Conservation (phyloP, 2,113 vertebrate genomes). For the Bagarius yarrelli region DNA sequence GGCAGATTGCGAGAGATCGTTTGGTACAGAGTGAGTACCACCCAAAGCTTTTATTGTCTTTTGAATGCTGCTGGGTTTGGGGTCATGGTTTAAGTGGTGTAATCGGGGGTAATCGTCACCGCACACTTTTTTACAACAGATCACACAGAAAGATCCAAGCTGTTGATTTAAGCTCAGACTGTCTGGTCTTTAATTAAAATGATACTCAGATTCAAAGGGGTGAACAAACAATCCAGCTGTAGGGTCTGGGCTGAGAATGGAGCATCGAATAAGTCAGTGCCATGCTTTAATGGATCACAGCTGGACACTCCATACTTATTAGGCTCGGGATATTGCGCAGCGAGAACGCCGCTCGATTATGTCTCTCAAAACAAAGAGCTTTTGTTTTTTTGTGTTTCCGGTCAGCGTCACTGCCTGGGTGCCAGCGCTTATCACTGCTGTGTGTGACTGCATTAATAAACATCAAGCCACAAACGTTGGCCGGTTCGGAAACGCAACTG, state of each 20-base stretch:
- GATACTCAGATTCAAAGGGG: background rate
- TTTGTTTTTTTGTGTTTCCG: conserved; percentile 14
- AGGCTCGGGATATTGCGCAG: conserved; percentile 54
- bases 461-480: conserved; percentile 31
- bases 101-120: background rate
- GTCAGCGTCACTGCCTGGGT: background rate
- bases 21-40: conserved; percentile 92
- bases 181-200: background rate
- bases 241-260: conserved; percentile 38
- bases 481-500: background rate
- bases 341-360: conserved; percentile 53
- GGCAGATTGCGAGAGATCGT: conserved; percentile 96
- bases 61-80: background rate
- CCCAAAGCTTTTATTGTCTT: conserved; percentile 16
- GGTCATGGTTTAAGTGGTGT: background rate
- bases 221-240: conserved; percentile 48
- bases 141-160: background rate
- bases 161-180: conserved; percentile 6
- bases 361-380: conserved; percentile 37
- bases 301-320: conserved; percentile 64
- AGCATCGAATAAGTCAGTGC: conserved; percentile 60
- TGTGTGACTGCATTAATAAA: conserved; percentile 23
- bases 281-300: conserved; percentile 68
- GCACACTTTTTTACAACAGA: background rate
- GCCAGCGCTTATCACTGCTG: background rate